Evolutionary conservation across 2,797 vertebrate genomes (phyloP), one percentile per base, ranked within the genome.

Genomic region (Danio choprae): DNA sequence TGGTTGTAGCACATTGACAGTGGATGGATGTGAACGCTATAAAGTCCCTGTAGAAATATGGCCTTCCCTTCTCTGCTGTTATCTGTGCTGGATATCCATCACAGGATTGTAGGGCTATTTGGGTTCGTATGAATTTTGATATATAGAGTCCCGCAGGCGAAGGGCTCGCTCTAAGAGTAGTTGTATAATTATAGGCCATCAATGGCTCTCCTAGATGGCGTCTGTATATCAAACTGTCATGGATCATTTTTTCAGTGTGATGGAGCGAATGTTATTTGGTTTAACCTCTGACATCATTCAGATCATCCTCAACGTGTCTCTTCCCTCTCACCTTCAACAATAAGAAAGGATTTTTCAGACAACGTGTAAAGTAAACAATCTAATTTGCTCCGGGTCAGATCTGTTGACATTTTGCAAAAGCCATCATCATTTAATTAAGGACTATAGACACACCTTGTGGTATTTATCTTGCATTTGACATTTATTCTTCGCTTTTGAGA

Each of bases 161-260:
- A 65, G 11, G 70, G 22, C 29, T 79, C 65, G 51, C 60, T 55
- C 40, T 80, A 80, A 73, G 48, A 73, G 50, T 44, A 73, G 65
- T 73, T 75, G 79, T 81, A 58, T 75, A 80, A 83, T 81, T 62
- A 82, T 80, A 76, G 75, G 59, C 73, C 71, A 75, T 65, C 79
- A 81, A 71, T 68, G 77, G 38, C 65, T 68, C 64, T 78, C 44
- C 50, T 58, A 55, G 60, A 80, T 73, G 74, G 20, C 51, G 40
- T 59, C 64, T 67, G 74, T 84, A 80, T 77, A 84, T 81, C 73
- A 80, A 67, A 83, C 68, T 80, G 82, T 80, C 78, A 80, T 53
- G 22, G 55, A 64, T 80, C 16, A 16, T 51, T 55, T 68, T 83
- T 74, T 41, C 50, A 50, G 13, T 79, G 43, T 43, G 77, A 80